A percentile compares a stretch with the other conserved stretches of the same genome.
Conservation (phyloP, 2,888 invertebrate species). For the Heliconius ethilla region DNA sequence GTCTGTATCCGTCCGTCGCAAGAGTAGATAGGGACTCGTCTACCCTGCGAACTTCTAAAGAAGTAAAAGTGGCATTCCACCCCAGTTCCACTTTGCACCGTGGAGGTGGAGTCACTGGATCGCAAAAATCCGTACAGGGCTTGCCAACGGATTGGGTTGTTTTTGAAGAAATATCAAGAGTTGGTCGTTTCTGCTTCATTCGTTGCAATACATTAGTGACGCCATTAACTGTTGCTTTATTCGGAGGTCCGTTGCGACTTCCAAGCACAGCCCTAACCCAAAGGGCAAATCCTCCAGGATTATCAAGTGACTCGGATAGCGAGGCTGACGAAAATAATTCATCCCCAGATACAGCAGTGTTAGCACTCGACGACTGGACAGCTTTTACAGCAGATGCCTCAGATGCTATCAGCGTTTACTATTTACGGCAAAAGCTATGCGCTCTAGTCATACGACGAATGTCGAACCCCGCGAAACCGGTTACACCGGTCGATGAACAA, state of each 20-base stretch:
- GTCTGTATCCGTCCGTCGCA: slow-evolving; percentile 94
- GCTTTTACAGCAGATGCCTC: slow-evolving; percentile 86
- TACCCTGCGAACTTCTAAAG: slow-evolving; percentile 84
- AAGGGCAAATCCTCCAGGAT: slow-evolving; percentile 71
- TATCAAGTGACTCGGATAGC: slow-evolving; percentile 76
- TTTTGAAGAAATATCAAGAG: slow-evolving; percentile 91
- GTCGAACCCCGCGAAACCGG: slow-evolving; percentile 81
- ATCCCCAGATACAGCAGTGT: slow-evolving; percentile 66
- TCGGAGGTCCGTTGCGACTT: slow-evolving; percentile 87
- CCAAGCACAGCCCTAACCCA: slow-evolving; percentile 75
- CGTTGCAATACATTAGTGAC: slow-evolving; percentile 91
- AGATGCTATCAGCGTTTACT: slow-evolving; percentile 84
- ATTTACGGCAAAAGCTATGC: slow-evolving; percentile 88
- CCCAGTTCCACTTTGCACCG: slow-evolving; percentile 84
- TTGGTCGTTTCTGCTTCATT: slow-evolving; percentile 86
- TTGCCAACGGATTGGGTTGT: slow-evolving; percentile 92
- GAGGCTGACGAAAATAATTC: slow-evolving; percentile 70
- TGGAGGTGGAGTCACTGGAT: slow-evolving; percentile 74
- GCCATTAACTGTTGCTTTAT: slow-evolving; percentile 89
- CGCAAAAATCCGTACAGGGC: slow-evolving; percentile 63
- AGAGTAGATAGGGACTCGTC: slow-evolving; percentile 85
- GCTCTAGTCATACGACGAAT: slow-evolving; percentile 85
- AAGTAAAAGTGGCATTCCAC: slow-evolving; percentile 78
- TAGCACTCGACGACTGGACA: slow-evolving; percentile 89
- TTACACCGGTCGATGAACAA: slow-evolving; percentile 84